A percentile compares a stretch with the other conserved stretches of the same genome.
Conservation (phyloP, 2,888 invertebrate genomes). For the Omphaloscelis lunosa region DNA sequence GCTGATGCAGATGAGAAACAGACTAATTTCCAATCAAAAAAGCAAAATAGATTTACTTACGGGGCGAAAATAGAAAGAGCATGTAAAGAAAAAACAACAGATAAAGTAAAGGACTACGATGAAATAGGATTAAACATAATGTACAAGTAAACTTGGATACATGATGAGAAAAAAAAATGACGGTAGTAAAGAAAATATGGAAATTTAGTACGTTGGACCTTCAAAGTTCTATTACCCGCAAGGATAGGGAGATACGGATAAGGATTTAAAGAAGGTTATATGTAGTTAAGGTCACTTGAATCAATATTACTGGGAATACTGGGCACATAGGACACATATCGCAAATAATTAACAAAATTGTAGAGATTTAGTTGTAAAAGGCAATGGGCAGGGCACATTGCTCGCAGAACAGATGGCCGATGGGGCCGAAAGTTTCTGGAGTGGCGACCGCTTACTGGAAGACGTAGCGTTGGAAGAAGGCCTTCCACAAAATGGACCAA, state of each 20-base stretch:
- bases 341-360: neutral
- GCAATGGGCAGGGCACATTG: no score
- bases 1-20: neutral
- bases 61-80: neutral
- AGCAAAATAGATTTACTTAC: constrained; percentile 12
- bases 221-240: constrained; percentile 9
- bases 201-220: neutral
- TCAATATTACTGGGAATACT: neutral
- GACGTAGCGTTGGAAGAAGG: no score
- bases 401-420: no score
- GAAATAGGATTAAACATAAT: neutral
- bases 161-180: neutral
- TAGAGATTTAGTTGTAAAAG: neutral
- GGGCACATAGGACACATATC: neutral
- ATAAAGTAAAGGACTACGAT: neutral
- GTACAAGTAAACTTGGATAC: neutral
- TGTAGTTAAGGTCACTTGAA: neutral
- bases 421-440: no score
- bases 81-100: constrained; percentile 22
- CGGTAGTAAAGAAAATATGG: neutral
- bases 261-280: neutral
- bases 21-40: constrained; percentile 6
- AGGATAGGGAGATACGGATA: neutral
- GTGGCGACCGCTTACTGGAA: no score
- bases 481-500: no score